These are phyloP conservation scores for Atta colombica DNA, from an alignment of 1,140 invertebrate genomes.

Conservation along the genomic window DNA sequence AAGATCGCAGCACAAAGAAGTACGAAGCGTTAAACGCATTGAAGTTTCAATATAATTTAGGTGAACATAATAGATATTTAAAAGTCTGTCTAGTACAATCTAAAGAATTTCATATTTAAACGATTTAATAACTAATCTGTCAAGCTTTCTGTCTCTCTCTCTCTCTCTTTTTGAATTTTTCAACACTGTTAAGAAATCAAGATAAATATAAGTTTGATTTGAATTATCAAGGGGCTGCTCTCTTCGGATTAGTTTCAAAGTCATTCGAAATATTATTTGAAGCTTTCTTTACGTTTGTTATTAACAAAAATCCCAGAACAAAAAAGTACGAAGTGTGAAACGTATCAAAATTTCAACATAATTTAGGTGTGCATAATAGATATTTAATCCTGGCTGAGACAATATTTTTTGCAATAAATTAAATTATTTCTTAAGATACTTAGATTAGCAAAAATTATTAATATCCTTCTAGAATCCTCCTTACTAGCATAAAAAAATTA, in stretches of 20 bases:
- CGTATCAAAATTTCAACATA: background rate
- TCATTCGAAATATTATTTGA: background rate
- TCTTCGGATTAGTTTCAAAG: background rate
- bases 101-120: background rate
- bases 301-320: background rate
- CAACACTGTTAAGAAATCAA: too few relatives aligned
- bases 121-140: constrained; percentile 3
- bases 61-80: background rate
- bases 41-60: background rate
- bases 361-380: background rate
- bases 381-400: background rate
- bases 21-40: background rate
- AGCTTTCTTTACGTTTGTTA: background rate
- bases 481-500: too few relatives aligned
- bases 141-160: too few relatives aligned
- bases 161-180: background rate
- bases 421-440: too few relatives aligned
- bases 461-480: too few relatives aligned
- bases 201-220: too few relatives aligned
- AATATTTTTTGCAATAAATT: too few relatives aligned
- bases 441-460: too few relatives aligned
- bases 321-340: background rate
- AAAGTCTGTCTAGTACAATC: background rate
- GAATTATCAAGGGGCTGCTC: too few relatives aligned
- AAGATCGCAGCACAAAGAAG: background rate